These are phyloP conservation scores for Grammomys dolichurus DNA, from an alignment of 2,113 vertebrate genomes.

Conservation along the genomic window DNA sequence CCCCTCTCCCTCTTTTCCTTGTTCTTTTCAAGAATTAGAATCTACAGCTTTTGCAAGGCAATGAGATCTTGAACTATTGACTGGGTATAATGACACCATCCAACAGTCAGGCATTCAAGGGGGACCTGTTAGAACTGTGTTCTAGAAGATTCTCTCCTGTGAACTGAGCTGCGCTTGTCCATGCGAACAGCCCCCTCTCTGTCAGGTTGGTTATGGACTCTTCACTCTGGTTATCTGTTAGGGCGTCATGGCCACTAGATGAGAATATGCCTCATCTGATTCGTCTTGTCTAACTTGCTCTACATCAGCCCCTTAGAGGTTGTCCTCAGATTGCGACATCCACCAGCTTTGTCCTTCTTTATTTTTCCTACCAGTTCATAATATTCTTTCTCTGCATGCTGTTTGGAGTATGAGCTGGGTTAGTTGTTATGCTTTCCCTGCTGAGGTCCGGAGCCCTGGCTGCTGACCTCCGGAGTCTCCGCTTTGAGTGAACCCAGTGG, in stretches of 20 bases:
- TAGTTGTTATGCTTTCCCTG: not conserved
- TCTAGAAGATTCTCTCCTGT: not conserved
- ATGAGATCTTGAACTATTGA: not conserved
- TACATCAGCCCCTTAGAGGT: not conserved
- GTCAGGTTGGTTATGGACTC: not conserved
- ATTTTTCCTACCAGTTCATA: not conserved
- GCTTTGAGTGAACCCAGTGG: not conserved
- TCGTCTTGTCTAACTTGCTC: not conserved
- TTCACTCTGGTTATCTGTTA: not conserved
- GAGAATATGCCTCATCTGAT: not conserved
- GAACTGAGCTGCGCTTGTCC: not conserved
- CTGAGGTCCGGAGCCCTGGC: not conserved
- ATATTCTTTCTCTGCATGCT: conserved; percentile 1
- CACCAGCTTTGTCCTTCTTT: not conserved
- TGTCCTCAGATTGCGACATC: not conserved
- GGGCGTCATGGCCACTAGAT: not conserved
- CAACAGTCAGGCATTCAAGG: not conserved
- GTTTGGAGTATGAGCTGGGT: not conserved
- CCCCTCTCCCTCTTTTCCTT: not conserved
- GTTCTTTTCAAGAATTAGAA: not conserved
- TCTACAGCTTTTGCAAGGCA: not conserved
- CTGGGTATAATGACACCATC: not conserved
- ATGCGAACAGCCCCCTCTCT: not conserved
- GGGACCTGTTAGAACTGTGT: not conserved
- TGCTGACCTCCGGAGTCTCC: not conserved